Evolutionary conservation across 2,888 invertebrate genomes (phyloP).

Genomic region (Epistrophella euchroma): DNA sequence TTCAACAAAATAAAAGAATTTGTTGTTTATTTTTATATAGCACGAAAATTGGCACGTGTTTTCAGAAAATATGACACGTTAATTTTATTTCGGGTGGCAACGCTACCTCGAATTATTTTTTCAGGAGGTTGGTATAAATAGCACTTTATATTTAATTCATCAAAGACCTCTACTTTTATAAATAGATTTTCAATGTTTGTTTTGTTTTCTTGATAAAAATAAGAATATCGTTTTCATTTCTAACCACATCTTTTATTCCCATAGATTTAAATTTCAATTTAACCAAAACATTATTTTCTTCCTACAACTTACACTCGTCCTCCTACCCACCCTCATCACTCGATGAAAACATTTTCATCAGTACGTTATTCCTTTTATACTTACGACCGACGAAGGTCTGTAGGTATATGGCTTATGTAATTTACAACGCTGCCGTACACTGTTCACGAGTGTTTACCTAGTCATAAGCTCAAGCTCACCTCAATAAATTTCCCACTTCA

Average conservation of each 20-base stretch:
- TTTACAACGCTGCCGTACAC: neutral
- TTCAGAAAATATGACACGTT: too few species aligned
- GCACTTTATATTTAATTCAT: too few species aligned
- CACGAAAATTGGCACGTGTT: too few species aligned
- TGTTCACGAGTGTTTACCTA: neutral
- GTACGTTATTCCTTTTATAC: neutral
- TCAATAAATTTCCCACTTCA: slow-evolving; percentile 62
- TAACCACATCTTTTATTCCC: neutral
- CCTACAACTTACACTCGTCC: neutral
- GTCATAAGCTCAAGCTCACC: slow-evolving; percentile 19
- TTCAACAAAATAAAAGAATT: too few species aligned
- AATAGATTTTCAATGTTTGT: too few species aligned
- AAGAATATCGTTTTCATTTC: neutral
- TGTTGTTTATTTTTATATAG: too few species aligned
- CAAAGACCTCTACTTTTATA: too few species aligned
- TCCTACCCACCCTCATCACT: neutral
- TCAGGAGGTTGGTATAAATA: too few species aligned
- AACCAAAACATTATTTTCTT: neutral
- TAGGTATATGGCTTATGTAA: neutral
- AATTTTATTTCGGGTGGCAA: too few species aligned
- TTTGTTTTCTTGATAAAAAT: neutral
- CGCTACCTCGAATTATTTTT: too few species aligned
- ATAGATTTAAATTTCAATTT: neutral
- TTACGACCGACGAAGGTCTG: neutral
- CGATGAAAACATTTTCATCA: neutral